Percentiles rank a stretch among this genome's conserved stretches.
phyloP scores from a whole-genome alignment of 2,888 invertebrate species.

The Seira sanloemensis region DNA sequence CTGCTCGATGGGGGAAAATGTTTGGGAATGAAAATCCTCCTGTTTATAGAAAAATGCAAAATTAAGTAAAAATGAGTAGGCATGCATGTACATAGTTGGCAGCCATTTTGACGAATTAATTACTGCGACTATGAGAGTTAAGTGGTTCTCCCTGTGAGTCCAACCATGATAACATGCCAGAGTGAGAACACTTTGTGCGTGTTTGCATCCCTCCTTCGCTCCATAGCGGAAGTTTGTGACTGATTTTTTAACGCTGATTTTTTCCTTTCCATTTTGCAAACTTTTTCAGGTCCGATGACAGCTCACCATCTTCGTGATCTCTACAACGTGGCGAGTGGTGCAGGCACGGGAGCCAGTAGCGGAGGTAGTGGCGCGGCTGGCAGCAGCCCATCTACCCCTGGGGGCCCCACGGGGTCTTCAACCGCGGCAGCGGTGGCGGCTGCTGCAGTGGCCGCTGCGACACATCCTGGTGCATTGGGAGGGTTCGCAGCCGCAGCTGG shows the following conservation, averaged over 20 bases:
- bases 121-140: conserved; percentile 5
- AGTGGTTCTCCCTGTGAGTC: conserved; percentile 15
- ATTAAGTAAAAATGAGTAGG: not conserved
- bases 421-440: conserved; percentile 48
- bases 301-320: conserved; percentile 73
- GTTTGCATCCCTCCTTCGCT: not conserved
- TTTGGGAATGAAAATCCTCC: not conserved
- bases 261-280: conserved; percentile 10
- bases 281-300: conserved; percentile 71
- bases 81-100: conserved; percentile 9
- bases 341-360: conserved; percentile 54
- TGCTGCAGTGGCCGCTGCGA: conserved; percentile 35
- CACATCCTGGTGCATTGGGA: conserved; percentile 27
- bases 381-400: conserved; percentile 30
- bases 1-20: too few relatives aligned
- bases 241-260: not conserved
- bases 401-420: conserved; percentile 26
- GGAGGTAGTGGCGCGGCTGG: conserved; percentile 47
- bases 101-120: conserved; percentile 58
- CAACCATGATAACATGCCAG: not conserved
- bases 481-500: conserved; percentile 17
- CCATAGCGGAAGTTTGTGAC: not conserved
- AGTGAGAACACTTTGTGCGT: conserved; percentile 18
- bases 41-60: not conserved
- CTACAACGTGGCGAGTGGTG: conserved; percentile 68